These are phyloP conservation scores for Chascanopsetta lugubris DNA, from an alignment of 2,113 vertebrate species.

Conservation along the genomic window DNA sequence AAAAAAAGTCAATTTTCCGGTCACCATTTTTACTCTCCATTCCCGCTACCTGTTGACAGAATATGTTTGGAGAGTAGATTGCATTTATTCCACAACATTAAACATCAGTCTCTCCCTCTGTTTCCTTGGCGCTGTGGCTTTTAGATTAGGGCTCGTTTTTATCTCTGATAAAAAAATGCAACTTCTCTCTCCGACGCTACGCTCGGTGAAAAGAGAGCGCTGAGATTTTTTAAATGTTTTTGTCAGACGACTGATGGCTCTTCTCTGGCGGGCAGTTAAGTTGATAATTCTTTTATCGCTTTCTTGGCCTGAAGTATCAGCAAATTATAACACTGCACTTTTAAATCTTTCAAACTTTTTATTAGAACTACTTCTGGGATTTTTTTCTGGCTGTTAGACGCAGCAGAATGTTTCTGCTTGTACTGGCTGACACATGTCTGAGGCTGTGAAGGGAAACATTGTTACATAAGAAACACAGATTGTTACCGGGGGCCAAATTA, in stretches of 20 bases:
- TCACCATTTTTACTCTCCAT: neutral
- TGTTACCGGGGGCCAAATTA: too few species aligned
- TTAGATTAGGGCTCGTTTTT: constrained; percentile 19
- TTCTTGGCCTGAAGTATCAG: neutral
- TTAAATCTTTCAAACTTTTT: neutral
- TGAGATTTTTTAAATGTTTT: neutral
- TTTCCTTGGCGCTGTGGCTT: constrained; percentile 15
- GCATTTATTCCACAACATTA: constrained; percentile 30
- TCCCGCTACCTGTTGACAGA: constrained; percentile 22
- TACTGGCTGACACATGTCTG: neutral
- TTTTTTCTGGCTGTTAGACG: neutral
- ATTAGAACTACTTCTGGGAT: neutral
- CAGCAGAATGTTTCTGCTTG: neutral
- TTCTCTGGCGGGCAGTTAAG: neutral
- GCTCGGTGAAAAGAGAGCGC: neutral
- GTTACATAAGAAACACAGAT: too few species aligned
- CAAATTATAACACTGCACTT: neutral
- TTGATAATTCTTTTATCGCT: constrained; percentile 3
- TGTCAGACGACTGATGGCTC: neutral
- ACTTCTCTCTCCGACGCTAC: constrained; percentile 3
- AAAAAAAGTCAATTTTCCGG: neutral
- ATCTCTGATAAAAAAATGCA: neutral
- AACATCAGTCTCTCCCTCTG: constrained; percentile 2
- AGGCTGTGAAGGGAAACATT: too few species aligned
- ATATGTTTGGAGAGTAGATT: neutral